Conservation (phyloP, 2,888 invertebrate genomes). For the Napeogenes sylphis region DNA sequence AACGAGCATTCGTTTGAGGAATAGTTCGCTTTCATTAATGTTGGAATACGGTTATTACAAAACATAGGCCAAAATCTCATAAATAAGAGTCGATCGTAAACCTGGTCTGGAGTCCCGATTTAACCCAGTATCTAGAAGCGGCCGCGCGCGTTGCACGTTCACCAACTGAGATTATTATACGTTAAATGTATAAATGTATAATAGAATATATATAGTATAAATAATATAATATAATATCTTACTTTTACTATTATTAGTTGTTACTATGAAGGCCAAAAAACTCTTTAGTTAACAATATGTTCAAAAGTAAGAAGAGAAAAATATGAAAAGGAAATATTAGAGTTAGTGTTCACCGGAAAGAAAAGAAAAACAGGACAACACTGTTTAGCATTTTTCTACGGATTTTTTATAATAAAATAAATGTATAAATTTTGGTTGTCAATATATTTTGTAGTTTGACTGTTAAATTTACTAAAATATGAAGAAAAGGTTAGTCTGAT, state of each 20-base stretch:
- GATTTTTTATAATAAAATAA: too few species aligned
- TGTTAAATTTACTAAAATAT: too few species aligned
- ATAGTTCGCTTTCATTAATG: neutral
- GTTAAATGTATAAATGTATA: too few species aligned
- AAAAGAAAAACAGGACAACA: too few species aligned
- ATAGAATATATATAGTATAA: too few species aligned
- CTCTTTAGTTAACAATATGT: neutral
- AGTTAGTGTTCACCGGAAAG: too few species aligned
- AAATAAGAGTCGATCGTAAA: slow-evolving; percentile 25
- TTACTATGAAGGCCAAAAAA: neutral
- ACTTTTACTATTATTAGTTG: too few species aligned
- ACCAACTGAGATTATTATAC: neutral
- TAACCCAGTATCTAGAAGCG: slow-evolving; percentile 26
- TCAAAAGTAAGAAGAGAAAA: neutral
- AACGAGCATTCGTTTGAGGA: neutral
- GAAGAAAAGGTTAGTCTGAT: neutral
- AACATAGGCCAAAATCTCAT: slow-evolving; percentile 20
- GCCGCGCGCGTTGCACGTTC: slow-evolving; percentile 17
- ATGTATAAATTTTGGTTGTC: too few species aligned
- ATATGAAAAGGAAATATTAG: too few species aligned
- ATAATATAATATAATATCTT: too few species aligned
- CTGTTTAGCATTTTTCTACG: too few species aligned
- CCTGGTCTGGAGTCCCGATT: slow-evolving; percentile 25
- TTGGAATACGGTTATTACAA: slow-evolving; percentile 19
- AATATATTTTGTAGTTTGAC: too few species aligned